phyloP scores from a whole-genome alignment of 2,113 vertebrate species.

The Budorcas taxicolor region DNA sequence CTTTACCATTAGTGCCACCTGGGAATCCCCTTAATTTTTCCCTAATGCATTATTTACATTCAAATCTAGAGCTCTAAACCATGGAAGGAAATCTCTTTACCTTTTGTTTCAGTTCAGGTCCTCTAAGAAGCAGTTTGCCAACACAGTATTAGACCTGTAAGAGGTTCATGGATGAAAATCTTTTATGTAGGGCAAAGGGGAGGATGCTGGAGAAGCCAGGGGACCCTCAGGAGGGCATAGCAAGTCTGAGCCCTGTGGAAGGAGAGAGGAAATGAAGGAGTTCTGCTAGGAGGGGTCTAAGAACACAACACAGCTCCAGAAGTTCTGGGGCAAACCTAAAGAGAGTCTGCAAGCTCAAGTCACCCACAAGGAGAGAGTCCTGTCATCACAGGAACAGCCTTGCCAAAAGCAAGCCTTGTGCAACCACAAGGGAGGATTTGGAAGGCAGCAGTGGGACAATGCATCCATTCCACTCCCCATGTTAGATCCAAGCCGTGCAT shows the following conservation, averaged over 20 bases:
- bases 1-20: neutral
- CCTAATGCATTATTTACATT: neutral
- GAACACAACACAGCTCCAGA: neutral
- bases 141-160: neutral
- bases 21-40: neutral
- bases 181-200: rapidly evolving
- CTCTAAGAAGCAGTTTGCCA: neutral
- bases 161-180: neutral
- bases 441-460: neutral
- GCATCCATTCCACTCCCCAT: rapidly evolving
- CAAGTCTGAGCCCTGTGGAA: neutral
- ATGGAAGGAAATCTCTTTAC: neutral
- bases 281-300: neutral
- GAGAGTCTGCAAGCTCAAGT: neutral
- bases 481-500: neutral
- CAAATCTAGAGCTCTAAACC: neutral
- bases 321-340: neutral
- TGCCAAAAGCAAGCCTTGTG: neutral
- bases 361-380: neutral
- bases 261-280: neutral
- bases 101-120: neutral
- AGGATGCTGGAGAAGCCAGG: neutral
- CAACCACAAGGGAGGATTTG: neutral
- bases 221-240: neutral
- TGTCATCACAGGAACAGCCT: neutral